Conservation (phyloP, 2,888 invertebrate species). For the Limnephilus marmoratus region DNA sequence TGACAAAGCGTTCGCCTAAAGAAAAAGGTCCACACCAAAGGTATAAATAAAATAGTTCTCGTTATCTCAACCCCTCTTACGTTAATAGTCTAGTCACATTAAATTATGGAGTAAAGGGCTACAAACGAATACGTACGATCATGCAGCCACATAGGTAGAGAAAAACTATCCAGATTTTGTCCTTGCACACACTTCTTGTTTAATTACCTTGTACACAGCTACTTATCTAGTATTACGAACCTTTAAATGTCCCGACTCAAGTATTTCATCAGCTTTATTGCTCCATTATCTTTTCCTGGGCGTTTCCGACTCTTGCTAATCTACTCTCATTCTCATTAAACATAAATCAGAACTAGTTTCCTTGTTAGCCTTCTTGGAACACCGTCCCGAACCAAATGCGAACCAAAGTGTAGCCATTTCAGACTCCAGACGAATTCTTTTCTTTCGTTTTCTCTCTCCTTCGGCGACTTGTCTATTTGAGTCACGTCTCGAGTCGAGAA, state of each 20-base stretch:
- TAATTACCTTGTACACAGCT: no score
- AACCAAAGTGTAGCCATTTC: neutral
- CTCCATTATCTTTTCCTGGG: neutral
- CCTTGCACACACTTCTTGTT: no score
- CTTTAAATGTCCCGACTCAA: neutral
- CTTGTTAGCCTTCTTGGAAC: neutral
- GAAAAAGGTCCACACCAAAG: neutral
- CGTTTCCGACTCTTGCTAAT: neutral
- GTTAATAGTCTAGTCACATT: no score
- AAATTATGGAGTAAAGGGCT: neutral
- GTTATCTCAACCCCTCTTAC: neutral
- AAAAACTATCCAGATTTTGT: neutral
- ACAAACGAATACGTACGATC: neutral
- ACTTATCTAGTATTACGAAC: neutral
- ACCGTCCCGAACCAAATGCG: neutral
- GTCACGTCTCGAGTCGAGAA: slow-evolving; percentile 12
- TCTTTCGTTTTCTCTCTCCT: neutral
- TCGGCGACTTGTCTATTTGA: slow-evolving; percentile 41
- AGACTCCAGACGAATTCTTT: slow-evolving; percentile 20
- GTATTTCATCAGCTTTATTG: neutral
- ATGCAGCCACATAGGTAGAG: neutral
- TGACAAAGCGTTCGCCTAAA: neutral
- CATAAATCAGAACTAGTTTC: slow-evolving; percentile 18
- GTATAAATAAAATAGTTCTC: neutral
- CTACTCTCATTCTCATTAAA: neutral